Percentiles rank a stretch among this genome's conserved stretches.
These are phyloP conservation scores for Bibio marci DNA, from an alignment of 2,888 invertebrate genomes.

Conservation along the genomic window DNA sequence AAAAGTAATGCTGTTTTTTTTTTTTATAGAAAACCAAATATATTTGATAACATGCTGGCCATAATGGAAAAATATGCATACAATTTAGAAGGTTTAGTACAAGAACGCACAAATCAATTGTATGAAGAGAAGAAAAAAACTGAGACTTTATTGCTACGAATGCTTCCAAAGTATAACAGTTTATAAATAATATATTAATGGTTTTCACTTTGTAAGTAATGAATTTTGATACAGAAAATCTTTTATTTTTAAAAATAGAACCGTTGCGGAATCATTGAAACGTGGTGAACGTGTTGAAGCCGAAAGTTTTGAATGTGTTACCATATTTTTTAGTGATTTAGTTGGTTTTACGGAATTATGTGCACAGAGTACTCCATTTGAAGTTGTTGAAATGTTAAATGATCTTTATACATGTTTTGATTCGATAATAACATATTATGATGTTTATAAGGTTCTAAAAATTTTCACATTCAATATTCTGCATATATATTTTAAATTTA, in stretches of 20 bases:
- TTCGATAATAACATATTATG: constrained; percentile 70
- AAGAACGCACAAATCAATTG: constrained; percentile 64
- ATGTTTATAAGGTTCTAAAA: constrained; percentile 56
- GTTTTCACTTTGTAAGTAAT: neutral
- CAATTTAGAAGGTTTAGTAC: constrained; percentile 67
- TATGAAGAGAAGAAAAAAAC: constrained; percentile 72
- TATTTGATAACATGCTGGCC: constrained; percentile 76
- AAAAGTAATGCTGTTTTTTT: constrained; percentile 1
- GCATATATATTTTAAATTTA: too few species aligned
- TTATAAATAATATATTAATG: neutral
- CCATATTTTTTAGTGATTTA: constrained; percentile 71
- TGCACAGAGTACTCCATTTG: constrained; percentile 58
- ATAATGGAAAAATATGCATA: constrained; percentile 87
- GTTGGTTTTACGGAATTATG: constrained; percentile 70
- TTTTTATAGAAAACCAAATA: constrained; percentile 52
- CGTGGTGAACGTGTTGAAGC: constrained; percentile 63
- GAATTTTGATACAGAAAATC: too few species aligned
- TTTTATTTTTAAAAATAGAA: constrained; percentile 31
- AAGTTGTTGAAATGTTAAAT: constrained; percentile 75
- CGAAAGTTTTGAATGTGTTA: constrained; percentile 65
- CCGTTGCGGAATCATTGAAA: constrained; percentile 64
- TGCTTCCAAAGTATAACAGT: constrained; percentile 60
- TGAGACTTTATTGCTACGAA: constrained; percentile 63
- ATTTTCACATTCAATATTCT: too few species aligned
- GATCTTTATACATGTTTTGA: constrained; percentile 80